phyloP scores from a whole-genome alignment of 1,140 invertebrate genomes.

The Vanessa tameamea region DNA sequence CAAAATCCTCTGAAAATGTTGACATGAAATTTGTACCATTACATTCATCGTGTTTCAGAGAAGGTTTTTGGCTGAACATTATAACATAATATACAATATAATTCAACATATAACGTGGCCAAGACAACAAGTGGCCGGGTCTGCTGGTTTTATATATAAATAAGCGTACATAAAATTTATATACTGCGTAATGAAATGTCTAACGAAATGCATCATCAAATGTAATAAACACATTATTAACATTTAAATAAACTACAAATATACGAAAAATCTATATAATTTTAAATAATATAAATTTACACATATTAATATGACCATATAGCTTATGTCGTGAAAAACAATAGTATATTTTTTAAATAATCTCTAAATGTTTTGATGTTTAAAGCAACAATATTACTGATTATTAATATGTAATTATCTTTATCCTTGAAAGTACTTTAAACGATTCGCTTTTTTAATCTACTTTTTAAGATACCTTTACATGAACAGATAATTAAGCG shows the following conservation, averaged over 20 bases:
- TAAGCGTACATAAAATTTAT: neutral
- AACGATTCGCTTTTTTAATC: neutral
- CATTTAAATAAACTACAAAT: neutral
- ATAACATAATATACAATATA: no score
- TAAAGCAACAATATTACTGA: neutral
- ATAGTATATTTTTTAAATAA: no score
- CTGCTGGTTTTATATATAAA: no score
- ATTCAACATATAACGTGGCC: no score
- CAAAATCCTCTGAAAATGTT: no score
- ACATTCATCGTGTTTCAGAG: no score
- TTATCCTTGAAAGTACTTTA: conserved; percentile 3
- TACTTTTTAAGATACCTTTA: conserved; percentile 1
- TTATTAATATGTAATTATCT: conserved; percentile 1
- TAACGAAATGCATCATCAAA: neutral
- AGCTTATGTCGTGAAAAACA: neutral
- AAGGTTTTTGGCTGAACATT: no score
- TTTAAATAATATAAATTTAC: neutral
- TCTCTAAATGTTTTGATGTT: neutral
- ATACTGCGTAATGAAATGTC: conserved; percentile 2
- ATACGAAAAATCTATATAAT: no score
- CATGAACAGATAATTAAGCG: neutral
- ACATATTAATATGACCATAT: neutral
- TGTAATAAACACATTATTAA: neutral
- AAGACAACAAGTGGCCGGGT: no score
- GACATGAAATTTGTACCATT: no score